Conservation (phyloP, 1,140 invertebrate species). For the Aphaenogaster rudis region DNA sequence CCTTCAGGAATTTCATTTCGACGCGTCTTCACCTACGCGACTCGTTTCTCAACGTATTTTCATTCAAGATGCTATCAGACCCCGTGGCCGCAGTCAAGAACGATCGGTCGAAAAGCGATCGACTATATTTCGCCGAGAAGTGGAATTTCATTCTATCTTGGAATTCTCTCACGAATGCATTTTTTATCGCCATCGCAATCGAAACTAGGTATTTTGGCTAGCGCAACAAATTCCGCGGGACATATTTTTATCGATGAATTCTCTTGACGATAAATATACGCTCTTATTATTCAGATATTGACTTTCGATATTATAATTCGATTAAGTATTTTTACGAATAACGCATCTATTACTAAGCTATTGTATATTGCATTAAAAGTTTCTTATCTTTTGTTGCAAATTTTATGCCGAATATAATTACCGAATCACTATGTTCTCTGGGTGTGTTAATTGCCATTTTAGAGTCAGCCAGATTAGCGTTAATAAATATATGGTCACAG, state of each 20-base stretch:
- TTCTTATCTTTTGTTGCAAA: neutral
- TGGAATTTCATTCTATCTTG: constrained; percentile 65
- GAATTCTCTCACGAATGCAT: constrained; percentile 61
- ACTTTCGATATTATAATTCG: neutral
- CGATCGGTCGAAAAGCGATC: constrained; percentile 66
- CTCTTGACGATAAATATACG: constrained; percentile 3
- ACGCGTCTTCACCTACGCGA: constrained; percentile 65
- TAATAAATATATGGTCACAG: constrained; percentile 4
- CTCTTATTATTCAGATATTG: neutral
- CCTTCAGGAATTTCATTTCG: constrained; percentile 69
- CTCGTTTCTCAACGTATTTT: constrained; percentile 67
- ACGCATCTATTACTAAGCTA: neutral
- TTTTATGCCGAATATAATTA: neutral
- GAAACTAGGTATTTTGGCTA: constrained; percentile 51
- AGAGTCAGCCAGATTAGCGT: constrained; percentile 10
- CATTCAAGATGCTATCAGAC: constrained; percentile 62
- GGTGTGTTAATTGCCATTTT: neutral
- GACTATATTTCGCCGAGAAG: constrained; percentile 58
- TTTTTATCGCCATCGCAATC: constrained; percentile 40
- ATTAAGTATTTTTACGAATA: neutral
- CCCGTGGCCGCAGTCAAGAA: constrained; percentile 58
- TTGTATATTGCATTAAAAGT: neutral
- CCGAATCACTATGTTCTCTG: neutral
- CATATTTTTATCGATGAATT: constrained; percentile 45
- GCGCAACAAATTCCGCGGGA: constrained; percentile 47